Base-by-base conservation (phyloP, 2,888 invertebrate genomes). In the Clistopyga incitator region DNA sequence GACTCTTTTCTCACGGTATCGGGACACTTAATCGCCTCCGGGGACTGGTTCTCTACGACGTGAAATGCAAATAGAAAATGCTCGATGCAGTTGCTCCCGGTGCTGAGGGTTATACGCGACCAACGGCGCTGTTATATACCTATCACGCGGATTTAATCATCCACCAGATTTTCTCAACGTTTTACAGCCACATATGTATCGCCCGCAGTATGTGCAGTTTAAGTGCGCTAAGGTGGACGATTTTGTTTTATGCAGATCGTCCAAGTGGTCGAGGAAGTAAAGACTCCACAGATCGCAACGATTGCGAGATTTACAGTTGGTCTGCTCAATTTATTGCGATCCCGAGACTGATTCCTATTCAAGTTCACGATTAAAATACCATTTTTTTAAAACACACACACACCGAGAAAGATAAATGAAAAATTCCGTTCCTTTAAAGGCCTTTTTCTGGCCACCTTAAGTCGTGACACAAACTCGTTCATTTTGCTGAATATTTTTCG, bases 1-100 rank as follows among this genome's bases (percentile, higher is more conserved):
- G 85, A 86, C 86, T 87, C 84, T 86, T 87, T 86, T 86, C 87
- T 87, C 87, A 86, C 86, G 86, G 83, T 87, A 87, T 87, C 87
- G 80, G 82, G 83, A 83, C 84, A 82, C 84, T 87, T 85, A 85
- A 87, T 87, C 87, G 86, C 82, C 82, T 67, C 79, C 80, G 71
- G 80, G 82, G 83, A 85, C 84, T 84, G 83, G 84, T 84, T 84
- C 81, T 81, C 85, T 80, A 80, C 84, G 84, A 81, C 83, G 85
- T 78, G 80, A 86, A 86, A 87, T 87, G 87, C 85, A 86, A 87
- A 87, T 87, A 86, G 86, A 86, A 87, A 85, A 87, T 86, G 64
- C 78, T 70, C 81, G 75, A 74, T 84, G 84, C 81, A 84, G 82
- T 84, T 68, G 25, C 42, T 34, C 47, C 29, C 23, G 75, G 38